A percentile compares a stretch with the other conserved stretches of the same genome.
phyloP scores from a whole-genome alignment of 2,888 invertebrate genomes.

The Resseliella maxima region DNA sequence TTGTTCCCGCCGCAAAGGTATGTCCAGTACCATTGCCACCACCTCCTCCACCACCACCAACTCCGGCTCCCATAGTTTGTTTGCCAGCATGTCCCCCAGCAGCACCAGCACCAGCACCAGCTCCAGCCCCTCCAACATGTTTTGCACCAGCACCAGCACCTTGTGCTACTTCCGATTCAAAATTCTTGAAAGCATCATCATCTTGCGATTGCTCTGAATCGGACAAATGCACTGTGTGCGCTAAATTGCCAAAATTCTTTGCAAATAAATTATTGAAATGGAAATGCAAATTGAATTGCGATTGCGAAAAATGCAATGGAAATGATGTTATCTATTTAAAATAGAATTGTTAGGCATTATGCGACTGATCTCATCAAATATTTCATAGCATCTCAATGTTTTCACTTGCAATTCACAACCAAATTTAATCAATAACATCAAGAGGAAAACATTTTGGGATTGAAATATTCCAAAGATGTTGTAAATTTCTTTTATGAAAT shows the following conservation, averaged over 20 bases:
- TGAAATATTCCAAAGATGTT: conserved; percentile 24
- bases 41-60: neutral
- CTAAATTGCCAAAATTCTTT: neutral
- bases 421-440: neutral
- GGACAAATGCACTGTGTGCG: neutral
- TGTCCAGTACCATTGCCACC: neutral
- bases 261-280: neutral
- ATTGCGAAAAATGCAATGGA: neutral
- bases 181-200: no score
- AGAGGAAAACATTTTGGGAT: conserved; percentile 45
- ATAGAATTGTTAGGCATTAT: neutral
- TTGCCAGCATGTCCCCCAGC: neutral
- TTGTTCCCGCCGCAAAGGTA: neutral
- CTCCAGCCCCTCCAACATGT: neutral
- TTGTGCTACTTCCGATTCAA: no score
- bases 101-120: neutral
- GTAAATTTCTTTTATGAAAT: neutral
- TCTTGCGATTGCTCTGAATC: neutral
- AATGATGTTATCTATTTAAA: neutral
- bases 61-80: neutral
- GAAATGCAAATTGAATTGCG: neutral
- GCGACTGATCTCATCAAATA: neutral
- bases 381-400: conserved; percentile 33
- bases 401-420: neutral
- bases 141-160: neutral